phyloP scores from a whole-genome alignment of 30 jellyfish, hydroid and myxozoan species.

The Clytia hemisphaerica region DNA sequence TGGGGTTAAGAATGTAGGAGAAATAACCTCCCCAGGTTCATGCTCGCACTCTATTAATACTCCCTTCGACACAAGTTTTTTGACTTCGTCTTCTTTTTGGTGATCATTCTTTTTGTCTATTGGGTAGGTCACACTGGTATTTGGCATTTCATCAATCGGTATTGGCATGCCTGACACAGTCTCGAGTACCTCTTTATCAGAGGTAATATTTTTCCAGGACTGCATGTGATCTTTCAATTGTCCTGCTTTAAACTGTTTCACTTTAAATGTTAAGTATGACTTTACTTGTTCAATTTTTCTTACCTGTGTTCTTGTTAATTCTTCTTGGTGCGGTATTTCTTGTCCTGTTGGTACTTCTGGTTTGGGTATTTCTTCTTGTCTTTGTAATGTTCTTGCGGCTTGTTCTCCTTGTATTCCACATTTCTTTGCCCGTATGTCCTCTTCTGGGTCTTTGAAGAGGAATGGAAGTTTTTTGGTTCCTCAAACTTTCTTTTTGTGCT shows the following conservation, averaged over 20 bases:
- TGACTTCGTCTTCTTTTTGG: constrained; percentile 17
- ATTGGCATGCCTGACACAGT: constrained; percentile 19
- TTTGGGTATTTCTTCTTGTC: constrained; percentile 12
- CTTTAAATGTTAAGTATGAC: neutral
- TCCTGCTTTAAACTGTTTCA: constrained; percentile 27
- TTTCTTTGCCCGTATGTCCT: too few relatives aligned
- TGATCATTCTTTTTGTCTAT: constrained; percentile 13
- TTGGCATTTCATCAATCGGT: neutral
- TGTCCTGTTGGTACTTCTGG: constrained; percentile 21
- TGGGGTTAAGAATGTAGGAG: constrained; percentile 40
- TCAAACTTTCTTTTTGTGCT: too few relatives aligned
- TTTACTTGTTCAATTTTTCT: constrained; percentile 2
- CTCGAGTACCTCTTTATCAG: constrained; percentile 30
- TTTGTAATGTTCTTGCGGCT: too few relatives aligned
- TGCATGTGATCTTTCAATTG: constrained; percentile 18
- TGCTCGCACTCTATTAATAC: constrained; percentile 15
- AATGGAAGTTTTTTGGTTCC: too few relatives aligned
- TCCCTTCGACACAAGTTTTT: constrained; percentile 10
- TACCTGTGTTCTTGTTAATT: constrained; percentile 29
- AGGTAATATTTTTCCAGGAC: constrained; percentile 25
- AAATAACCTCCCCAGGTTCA: constrained; percentile 30
- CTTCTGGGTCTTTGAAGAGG: too few relatives aligned
- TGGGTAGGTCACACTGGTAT: constrained; percentile 5
- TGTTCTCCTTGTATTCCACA: too few relatives aligned
- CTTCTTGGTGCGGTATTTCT: constrained; percentile 16